Evolutionary conservation across 2,888 invertebrate species (phyloP).

Genomic region (Chrysolina americana): DNA sequence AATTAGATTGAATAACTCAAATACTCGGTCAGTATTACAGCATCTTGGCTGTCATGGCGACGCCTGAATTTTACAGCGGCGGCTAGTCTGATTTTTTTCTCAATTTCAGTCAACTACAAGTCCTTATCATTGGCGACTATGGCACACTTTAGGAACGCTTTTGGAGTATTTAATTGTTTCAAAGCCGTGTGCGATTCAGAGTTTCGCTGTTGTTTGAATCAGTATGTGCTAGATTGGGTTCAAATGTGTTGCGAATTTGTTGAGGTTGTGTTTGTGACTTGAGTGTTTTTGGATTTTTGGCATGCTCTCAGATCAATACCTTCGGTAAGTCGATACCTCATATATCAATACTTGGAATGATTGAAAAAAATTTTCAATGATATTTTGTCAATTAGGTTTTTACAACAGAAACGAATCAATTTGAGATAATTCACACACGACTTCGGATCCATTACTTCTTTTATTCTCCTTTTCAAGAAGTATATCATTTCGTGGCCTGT

Average conservation of each 20-base stretch:
- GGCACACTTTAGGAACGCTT: constrained; percentile 43
- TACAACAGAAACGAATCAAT: too few species aligned
- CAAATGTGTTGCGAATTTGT: background rate
- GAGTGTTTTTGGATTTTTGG: constrained; percentile 7
- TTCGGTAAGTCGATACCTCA: background rate
- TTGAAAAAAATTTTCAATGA: too few species aligned
- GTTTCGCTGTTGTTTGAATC: constrained; percentile 34
- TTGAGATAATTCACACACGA: too few species aligned
- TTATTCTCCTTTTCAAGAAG: too few species aligned
- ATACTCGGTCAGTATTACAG: constrained; percentile 27
- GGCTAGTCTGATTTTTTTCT: constrained; percentile 46
- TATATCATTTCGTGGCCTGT: too few species aligned
- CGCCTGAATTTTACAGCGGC: constrained; percentile 34
- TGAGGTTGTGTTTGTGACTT: constrained; percentile 16
- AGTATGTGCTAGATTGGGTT: constrained; percentile 10
- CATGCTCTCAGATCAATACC: background rate
- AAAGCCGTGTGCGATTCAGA: constrained; percentile 41
- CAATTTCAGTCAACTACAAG: constrained; percentile 28
- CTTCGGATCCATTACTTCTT: too few species aligned
- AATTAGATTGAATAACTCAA: constrained; percentile 30
- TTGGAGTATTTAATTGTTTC: constrained; percentile 45
- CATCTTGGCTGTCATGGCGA: constrained; percentile 23
- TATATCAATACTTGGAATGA: too few species aligned
- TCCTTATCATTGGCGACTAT: constrained; percentile 47
- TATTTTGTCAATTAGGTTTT: too few species aligned